Evolutionary conservation across 2,888 invertebrate genomes (phyloP).

Genomic region (Troilus luridus): DNA sequence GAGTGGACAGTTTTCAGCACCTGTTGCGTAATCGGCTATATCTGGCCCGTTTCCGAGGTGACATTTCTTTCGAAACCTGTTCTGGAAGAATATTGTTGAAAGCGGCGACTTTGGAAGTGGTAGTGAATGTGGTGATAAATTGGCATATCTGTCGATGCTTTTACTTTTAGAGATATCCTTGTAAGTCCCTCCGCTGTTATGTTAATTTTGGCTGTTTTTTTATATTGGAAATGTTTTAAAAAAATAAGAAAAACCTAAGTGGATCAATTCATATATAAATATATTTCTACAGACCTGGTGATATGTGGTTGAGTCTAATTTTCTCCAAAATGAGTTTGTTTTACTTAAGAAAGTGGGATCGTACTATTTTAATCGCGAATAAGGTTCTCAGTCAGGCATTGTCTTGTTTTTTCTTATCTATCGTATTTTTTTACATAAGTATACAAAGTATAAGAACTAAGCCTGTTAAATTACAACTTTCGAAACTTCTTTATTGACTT

Average conservation of each 20-base stretch:
- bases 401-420: too few relatives aligned
- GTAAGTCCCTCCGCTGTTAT: background rate
- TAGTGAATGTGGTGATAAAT: background rate
- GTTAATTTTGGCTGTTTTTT: background rate
- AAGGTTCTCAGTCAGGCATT: too few relatives aligned
- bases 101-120: constrained; percentile 13
- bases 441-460: too few relatives aligned
- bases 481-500: too few relatives aligned
- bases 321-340: too few relatives aligned
- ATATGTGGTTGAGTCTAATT: too few relatives aligned
- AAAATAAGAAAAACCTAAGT: background rate
- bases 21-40: background rate
- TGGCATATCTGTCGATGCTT: constrained; percentile 22
- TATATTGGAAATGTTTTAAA: background rate
- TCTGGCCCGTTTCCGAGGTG: constrained; percentile 9
- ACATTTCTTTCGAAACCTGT: constrained; percentile 37
- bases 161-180: constrained; percentile 20
- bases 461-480: too few relatives aligned
- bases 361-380: too few relatives aligned
- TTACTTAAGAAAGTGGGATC: too few relatives aligned
- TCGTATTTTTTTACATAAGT: too few relatives aligned
- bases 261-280: background rate
- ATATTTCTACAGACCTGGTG: too few relatives aligned
- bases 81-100: background rate
- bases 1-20: background rate